Base-by-base conservation (phyloP, 1,140 invertebrate species). In the Platyscapa corneri region DNA sequence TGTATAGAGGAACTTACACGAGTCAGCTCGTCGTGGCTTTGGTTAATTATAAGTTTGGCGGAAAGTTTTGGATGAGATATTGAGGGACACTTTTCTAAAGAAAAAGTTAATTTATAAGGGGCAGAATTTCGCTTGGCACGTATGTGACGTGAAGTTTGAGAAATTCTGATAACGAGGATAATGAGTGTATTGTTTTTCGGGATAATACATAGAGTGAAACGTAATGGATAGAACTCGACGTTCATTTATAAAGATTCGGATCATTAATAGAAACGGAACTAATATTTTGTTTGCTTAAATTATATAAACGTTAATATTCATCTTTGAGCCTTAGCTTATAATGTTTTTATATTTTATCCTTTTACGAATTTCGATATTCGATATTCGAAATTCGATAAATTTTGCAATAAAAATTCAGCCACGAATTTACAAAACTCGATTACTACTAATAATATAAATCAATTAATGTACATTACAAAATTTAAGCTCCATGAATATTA, bases 61-160 rank as follows among this genome's bases (percentile, higher is more conserved):
- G 49, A 60, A 83, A 83, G 82, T 83, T 83, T 76, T 34, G 67
- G 34, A 46, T 46, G 82, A 83, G 72, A 83, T 76, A 83, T 75
- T 75, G 53, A 64, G 82, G 20, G 82, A 83, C 53, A 75, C 82
- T 83, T 64, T 30, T 34, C 0, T 39, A 46, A 23, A 34, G 56
- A 64, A 83, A 83, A 83, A 75, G 82, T 60, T 60, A 74, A 82
- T 82, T 82, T 82, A 82, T 82, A 79, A 34, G 16, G 74, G n/a
- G 46, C 37, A 46, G 39, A 42, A 39, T 74, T 77, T 70, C 20
- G 37, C 78, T 37, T 39, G 64, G 42, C 23, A n/a, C 75, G 78
- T 67, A 64, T 49, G 78, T 70, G 78, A 81, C 78, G 39, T 37
- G 49, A 67, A 81, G 64, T 67, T 81, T 81, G 60, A 46, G 39